Evolutionary conservation across 1,140 invertebrate species (phyloP), one percentile per base, ranked within the genome.

Genomic region (Drosophila orosa): DNA sequence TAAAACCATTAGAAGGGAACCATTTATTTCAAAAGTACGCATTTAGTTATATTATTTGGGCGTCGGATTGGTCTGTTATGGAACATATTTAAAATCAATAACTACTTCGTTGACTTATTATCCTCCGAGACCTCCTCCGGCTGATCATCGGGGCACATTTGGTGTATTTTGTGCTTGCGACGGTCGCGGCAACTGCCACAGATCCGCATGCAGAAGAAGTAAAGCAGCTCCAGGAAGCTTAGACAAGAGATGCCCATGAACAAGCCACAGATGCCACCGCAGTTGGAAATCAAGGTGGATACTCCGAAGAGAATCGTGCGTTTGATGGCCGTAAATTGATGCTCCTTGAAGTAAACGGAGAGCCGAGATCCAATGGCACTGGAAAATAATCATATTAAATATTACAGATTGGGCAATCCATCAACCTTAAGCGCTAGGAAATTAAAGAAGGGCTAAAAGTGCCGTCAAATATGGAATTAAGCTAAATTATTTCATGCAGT

Each of bases 271-370:
- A 95, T 92, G 59, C 95, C 95, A 3, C 95, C 95, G 67, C 94
- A 94, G 74, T 95, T 95, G 22, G 95, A 95, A 10, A 95, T 92
- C 79, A 95, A 94, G 72, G 95, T 95, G 0, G 94, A 94, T 37
- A 93, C 92, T 1, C 95, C 94, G 74, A 94, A 95, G 1, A 95
- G 89, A 77, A 95, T 94, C 1, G 94, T 95, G 6, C 94, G 81
- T 45, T 92, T 62, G 3, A 94, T 94, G 4, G 94, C 94, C 27
- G 95, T 95, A 65, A 95, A 95, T 73, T 95, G 94, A 33, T 93
- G 93, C 74, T 95, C 94, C 80, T 94, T 95, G 89, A 95, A 95
- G 90, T 94, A 91, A 0, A 91, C 85, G 93, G 68, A 95, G 85
- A 87, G 92, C 90, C 60, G 94, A 59, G 59, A 78, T 6, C 74